These are phyloP conservation scores for Aphrophora alni DNA, from an alignment of 2,888 invertebrate species.

Conservation along the genomic window DNA sequence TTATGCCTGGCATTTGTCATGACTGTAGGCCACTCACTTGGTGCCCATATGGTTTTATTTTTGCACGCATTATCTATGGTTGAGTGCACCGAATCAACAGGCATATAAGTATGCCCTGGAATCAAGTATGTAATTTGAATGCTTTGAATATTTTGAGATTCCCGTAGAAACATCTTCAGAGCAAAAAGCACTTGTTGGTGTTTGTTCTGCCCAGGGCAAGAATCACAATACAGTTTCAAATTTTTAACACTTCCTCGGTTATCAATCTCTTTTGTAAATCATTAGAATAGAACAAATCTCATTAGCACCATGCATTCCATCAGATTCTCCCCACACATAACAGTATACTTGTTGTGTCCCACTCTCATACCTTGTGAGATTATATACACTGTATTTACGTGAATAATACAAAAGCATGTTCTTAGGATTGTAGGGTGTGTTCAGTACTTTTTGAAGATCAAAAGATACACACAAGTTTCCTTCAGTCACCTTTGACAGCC, in stretches of 20 bases:
- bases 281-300: conserved; percentile 50
- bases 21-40: conserved; percentile 44
- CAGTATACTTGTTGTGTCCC: conserved; percentile 45
- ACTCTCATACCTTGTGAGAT: conserved; percentile 49
- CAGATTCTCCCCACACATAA: conserved; percentile 50
- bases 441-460: conserved; percentile 50
- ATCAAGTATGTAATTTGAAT: conserved; percentile 53
- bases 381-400: conserved; percentile 49
- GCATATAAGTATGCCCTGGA: conserved; percentile 54
- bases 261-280: conserved; percentile 50
- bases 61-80: conserved; percentile 39
- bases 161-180: conserved; percentile 43
- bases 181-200: conserved; percentile 44
- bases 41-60: conserved; percentile 43
- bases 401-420: conserved; percentile 49
- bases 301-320: conserved; percentile 51
- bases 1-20: conserved; percentile 38
- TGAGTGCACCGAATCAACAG: conserved; percentile 48
- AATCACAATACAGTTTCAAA: conserved; percentile 47
- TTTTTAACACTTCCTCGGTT: conserved; percentile 29
- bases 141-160: conserved; percentile 44
- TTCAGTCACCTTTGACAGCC: not conserved
- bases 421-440: conserved; percentile 49
- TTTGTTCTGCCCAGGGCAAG: conserved; percentile 47
- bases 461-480: conserved; percentile 38